Base-by-base conservation (phyloP, 2,888 invertebrate genomes). In the Drosophila limbata region DNA sequence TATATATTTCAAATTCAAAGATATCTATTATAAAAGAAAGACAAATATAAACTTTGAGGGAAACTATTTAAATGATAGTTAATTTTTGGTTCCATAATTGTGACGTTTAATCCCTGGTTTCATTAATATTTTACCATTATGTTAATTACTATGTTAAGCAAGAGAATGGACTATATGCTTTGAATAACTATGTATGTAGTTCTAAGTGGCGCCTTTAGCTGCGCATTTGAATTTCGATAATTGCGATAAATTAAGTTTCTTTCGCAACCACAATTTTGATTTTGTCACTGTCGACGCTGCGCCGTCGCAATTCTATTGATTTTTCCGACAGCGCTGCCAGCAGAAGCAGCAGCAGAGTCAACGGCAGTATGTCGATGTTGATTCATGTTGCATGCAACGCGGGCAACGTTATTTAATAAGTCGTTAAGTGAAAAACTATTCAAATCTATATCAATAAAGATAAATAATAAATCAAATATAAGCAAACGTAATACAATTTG, bases 241-340 rank as follows among this genome's bases (percentile, higher is more conserved):
- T n/a, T n/a, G n/a, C 79, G 84, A 87, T 81, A 59, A 50, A 50
- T 63, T 57, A 13, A 17, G n/a, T 33, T 25, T 51, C n/a, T 31
- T 45, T 33, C 33, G 13, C 59, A 50, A 53, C 40, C 59, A 60
- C 15, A 51, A 48, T 57, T 57, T 50, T 57, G 45, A 40, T 61
- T 40, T 1, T 9, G 6, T 21, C 28, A 13, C 28, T 45, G 31
- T 45, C 35, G 47, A 19, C 60, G 73, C 69, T 79, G 84, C 84
- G 84, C 85, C 69, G 80, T 71, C 88, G 84, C 88, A 65, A 65
- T 51, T 69, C 65, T 88, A 84, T 84, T 88, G 84, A 84, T 84
- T 84, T 81, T 79, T 63, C 19, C 21, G 57, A 21, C 79, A 69
- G 65, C 60, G 55, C 65, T 47, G 73, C 59, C 60, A 40, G 35